Base-by-base conservation (phyloP, 2,888 invertebrate species). In the Acrocera orbiculus region DNA sequence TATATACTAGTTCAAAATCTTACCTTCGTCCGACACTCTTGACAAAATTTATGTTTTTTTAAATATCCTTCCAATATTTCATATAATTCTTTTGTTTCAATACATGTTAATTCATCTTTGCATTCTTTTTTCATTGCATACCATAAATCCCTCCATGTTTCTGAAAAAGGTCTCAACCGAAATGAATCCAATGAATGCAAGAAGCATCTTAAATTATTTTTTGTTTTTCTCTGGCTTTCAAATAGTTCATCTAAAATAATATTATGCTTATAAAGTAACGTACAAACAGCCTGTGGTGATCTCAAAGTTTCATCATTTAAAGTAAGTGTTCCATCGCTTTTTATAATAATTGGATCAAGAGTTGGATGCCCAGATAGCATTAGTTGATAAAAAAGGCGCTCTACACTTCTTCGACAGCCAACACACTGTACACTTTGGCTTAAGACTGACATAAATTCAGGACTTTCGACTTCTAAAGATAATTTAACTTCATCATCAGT, bases 361-460 rank as follows among this genome's bases (percentile, higher is more conserved):
- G 89, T 85, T 42, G 82, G 78, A 61, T 86, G 79, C 33, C 81
- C 80, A 41, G 81, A 79, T 56, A 78, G 73, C 54, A 77, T 77
- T 47, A 90, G 63, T 60, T 87, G 85, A 54, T 76, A 76, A 61
- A 86, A 89, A 44, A 92, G 65, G 47, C 82, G 70, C 59, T 92
- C 90, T 47, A 89, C 89, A 58, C 89, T 89, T 53, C 85, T 70
- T 44, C 90, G 69, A 63, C 92, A 92, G 41, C 92, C 90, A 51
- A 92, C 86, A 66, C 92, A 92, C 43, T 89, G 87, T 52, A 92
- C 85, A 58, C 80, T 78, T 65, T 89, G 85, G 63, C 85, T 78
- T 43, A 92, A 65, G 50, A 87, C 78, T 49, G 76, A 73, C 53
- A 85, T 69, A 49, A 90, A 74, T 62, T 85, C 82, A 46, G 76